Conservation (phyloP, 2,113 vertebrate species). For the Mobula birostris region DNA sequence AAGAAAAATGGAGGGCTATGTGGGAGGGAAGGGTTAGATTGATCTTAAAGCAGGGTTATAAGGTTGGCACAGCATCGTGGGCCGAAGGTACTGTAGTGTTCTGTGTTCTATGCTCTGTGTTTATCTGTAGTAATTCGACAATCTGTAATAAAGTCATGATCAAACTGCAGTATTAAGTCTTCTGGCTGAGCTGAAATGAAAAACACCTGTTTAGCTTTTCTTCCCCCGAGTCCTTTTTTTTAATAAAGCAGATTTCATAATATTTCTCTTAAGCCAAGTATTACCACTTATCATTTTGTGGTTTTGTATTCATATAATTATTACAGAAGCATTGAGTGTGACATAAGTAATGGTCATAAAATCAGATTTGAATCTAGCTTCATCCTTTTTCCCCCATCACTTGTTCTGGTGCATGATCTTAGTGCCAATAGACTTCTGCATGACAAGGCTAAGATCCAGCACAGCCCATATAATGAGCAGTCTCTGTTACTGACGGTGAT, state of each 20-base stretch:
- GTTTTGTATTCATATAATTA: background rate
- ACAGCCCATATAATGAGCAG: slow-evolving; percentile 25
- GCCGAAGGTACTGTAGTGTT: too few relatives aligned
- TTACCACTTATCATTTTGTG: background rate
- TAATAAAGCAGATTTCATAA: background rate
- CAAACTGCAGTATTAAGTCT: background rate
- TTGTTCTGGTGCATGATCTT: background rate
- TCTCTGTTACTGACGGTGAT: background rate
- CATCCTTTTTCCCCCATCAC: background rate
- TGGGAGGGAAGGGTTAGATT: too few relatives aligned
- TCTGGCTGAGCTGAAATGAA: background rate
- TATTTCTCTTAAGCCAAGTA: background rate
- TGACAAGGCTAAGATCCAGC: slow-evolving; percentile 4
- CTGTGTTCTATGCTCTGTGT: background rate
- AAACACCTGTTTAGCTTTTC: background rate
- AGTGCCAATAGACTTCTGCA: slow-evolving; percentile 13
- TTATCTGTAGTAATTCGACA: background rate
- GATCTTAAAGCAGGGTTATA: too few relatives aligned
- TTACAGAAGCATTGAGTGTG: background rate
- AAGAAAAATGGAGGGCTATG: too few relatives aligned
- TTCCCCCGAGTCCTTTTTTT: background rate
- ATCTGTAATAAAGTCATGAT: background rate
- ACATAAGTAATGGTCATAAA: background rate
- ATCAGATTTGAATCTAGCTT: background rate
- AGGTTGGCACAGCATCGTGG: too few relatives aligned